Base-by-base conservation (phyloP, 2,797 vertebrate genomes). In the Chromobotia macracanthus region DNA sequence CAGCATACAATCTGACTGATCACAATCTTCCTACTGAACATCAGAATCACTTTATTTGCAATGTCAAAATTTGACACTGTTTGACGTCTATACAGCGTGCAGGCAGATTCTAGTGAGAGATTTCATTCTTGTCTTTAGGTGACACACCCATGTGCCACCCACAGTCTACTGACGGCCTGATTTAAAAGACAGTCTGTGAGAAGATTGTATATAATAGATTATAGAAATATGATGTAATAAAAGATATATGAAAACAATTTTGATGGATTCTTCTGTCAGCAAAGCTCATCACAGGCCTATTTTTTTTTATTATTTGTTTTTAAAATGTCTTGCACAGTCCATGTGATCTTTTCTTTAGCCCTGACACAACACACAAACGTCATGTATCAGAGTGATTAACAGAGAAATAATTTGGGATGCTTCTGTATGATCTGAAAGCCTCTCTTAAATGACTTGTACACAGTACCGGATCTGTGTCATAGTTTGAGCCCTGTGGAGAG, bases 151-250 rank as follows among this genome's bases (percentile, higher is more conserved):
- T 23, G 19, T 8, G 4, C 19, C 4, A 4, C 21, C 56, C 18
- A 5, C 56, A 6, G 50, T 53, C 7, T n/a, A 16, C 25, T 18
- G 23, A 31, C 25, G 13, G 16, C 25, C 25, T 28, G 58, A 61
- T 31, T 61, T 15, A 61, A 81, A 6, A 64, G 55, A 86, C 77
- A 68, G 48, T 15, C 79, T 82, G 65, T 83, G 65, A 81, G 80
- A 82, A 82, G 12, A 19, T 75, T 10, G 13, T 16, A n/a, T 64
- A 87, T 82, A 74, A 86, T 86, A 86, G 77, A 77, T 83, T 85
- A 71, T 79, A 11, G 41, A 44, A 44, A 23, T 50, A 61, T 25
- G 58, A 71, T 85, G 77, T 84, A 78, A 81, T 71, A 72, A 67
- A 86, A 84, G 81, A 77, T 72, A 74, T 66, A 74, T 74, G 23